Evolutionary conservation across 2,797 vertebrate genomes (phyloP), one percentile per base, ranked within the genome.

Genomic region (Hydrocynus forskahlii): DNA sequence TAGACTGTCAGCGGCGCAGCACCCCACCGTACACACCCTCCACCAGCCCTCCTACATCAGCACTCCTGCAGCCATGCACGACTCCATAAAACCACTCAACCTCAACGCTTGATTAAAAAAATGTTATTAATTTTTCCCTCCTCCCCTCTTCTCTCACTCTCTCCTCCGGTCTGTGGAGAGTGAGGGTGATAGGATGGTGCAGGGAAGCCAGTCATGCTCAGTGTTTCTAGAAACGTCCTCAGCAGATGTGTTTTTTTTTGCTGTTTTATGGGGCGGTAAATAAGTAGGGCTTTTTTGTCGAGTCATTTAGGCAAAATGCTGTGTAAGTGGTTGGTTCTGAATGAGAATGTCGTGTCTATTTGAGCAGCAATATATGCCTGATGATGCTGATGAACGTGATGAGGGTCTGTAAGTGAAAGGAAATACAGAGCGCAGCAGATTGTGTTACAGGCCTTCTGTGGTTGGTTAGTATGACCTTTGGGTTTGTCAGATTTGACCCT

Each of bases 71-170:
- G 82, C 69, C 35, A 72, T 66, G 75, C 74, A 77, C 40, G 14
- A 67, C 75, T 69, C 83, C 84, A 86, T 86, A 85, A 87, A 89
- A 86, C 85, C 72, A 45, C 75, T 87, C 86, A 84, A 85, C 81
- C 88, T 75, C 75, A 45, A 78, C 82, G 25, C 70, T 84, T 89
- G 75, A 87, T 88, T 88, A 80, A 86, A 89, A 87, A 57, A 70
- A 60, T 35, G 67, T 84, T 86, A 75, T 84, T 75, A 76, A 81
- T 84, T 76, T 67, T 67, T 45, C 2, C 19, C 17, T 4, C 75
- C 43, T 45, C 50, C 66, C 54, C 72, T 71, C 17, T 35, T 35
- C 60, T 40, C 71, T 29, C n/a, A 23, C 66, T 79, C 78, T 82
- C 66, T 73, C 35, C 38, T 75, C 50, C 69, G 60, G 52, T 78